Evolutionary conservation across 2,113 vertebrate genomes (phyloP), one percentile per base, ranked within the genome.

Genomic region (Psilopogon haemacephalus): DNA sequence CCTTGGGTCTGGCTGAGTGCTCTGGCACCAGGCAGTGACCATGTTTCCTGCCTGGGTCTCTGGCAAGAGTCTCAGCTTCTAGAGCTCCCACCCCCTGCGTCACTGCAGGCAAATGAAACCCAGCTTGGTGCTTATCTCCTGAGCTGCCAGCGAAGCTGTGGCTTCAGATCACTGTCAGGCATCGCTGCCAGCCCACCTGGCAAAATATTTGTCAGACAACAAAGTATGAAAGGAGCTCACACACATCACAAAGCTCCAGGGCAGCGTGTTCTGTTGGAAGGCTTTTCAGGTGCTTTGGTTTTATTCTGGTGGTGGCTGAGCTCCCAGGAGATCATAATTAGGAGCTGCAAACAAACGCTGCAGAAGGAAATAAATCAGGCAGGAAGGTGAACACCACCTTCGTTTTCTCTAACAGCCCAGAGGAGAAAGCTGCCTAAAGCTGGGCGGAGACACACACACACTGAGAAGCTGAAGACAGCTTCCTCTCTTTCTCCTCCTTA

Each of bases 41-140:
- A 2, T 83, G 84, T 91, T 95, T 96, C 92, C 95, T 93, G 89
- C 94, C 79, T 46, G 54, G 27, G 42, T 73, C 90, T 68, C 88
- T 91, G 87, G 85, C 92, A 50, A 77, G 56, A 5, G 42, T 1
- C 13, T 35, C 35, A 4, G 48, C 76, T 88, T 70, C 93, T 93
- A 73, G 84, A 83, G 0, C 89, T 77, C 82, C 33, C 27, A 74
- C 42, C 42, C 77, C 68, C 72, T 5, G n/a, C 78, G 85, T 71
- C 93, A 68, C 88, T 73, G 88, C 32, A 8, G 84, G 93, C 70
- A 79, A 86, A 82, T 12, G 55, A 71, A 88, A 67, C 58, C 16
- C 67, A 78, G 89, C 64, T 37, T 9, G 35, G 58, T 28, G 40
- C 93, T 92, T 92, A 91, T 93, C 95, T 97, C 91, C 23, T 42